phyloP scores from a whole-genome alignment of 2,113 vertebrate genomes.

The Brachyhypopomus gauderio region DNA sequence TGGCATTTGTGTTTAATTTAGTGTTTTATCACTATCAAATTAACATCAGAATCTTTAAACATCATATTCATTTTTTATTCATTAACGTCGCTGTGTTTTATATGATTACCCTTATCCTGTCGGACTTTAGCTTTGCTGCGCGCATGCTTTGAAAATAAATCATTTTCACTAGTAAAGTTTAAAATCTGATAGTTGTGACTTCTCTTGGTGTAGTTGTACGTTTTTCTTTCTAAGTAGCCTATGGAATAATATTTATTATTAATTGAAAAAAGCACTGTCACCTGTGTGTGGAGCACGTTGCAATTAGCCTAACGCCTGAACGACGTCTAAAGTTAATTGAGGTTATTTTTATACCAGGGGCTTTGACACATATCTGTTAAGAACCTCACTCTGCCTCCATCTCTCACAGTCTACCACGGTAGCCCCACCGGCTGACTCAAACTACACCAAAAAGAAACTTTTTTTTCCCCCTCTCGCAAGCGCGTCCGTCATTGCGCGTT shows the following conservation, averaged over 20 bases:
- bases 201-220: not conserved
- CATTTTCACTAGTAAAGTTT: not conserved
- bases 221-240: no score
- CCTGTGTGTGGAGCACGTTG: conserved; percentile 38
- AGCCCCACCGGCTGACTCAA: conserved; percentile 69
- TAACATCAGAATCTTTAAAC: not conserved
- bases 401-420: conserved; percentile 52
- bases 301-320: conserved; percentile 55
- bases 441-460: conserved; percentile 66
- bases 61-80: not conserved
- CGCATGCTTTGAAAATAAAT: not conserved
- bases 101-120: no score
- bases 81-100: not conserved
- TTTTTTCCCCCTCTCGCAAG: conserved; percentile 55
- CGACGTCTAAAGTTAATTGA: conserved; percentile 49
- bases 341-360: conserved; percentile 35
- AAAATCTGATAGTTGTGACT: not conserved
- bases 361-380: conserved; percentile 65
- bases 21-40: not conserved
- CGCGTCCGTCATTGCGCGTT: conserved; percentile 78
- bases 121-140: not conserved
- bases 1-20: conserved; percentile 5
- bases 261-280: conserved; percentile 41
- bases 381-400: conserved; percentile 61
- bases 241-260: not conserved